Evolutionary conservation across 2,797 vertebrate genomes (phyloP).

Genomic region (Pseudotriccus pelzelni): DNA sequence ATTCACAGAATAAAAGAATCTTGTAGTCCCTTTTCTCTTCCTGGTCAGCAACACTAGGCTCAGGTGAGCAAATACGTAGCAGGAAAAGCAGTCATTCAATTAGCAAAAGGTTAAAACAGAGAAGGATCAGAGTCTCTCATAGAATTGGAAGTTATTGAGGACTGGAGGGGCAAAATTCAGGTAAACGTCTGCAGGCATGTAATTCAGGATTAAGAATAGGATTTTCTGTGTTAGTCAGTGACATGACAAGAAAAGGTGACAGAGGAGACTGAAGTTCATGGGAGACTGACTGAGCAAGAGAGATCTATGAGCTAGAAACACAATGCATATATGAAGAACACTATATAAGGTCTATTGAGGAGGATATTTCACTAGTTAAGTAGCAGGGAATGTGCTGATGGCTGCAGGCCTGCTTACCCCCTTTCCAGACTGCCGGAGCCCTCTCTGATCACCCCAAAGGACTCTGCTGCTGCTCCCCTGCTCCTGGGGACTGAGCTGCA

Average conservation of each 20-base stretch:
- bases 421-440: neutral
- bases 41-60: neutral
- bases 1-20: neutral
- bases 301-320: neutral
- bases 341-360: neutral
- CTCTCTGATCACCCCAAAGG: neutral
- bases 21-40: neutral
- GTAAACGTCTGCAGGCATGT: rapidly evolving
- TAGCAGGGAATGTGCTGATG: neutral
- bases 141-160: neutral
- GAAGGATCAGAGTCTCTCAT: neutral
- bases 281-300: neutral
- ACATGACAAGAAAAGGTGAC: neutral
- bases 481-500: neutral
- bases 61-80: neutral
- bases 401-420: neutral
- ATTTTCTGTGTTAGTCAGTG: neutral
- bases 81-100: neutral
- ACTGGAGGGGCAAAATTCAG: neutral
- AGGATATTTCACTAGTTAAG: neutral
- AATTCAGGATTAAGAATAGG: neutral
- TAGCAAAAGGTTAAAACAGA: neutral
- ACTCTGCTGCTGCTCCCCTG: neutral
- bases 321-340: neutral
- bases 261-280: neutral